phyloP scores from a whole-genome alignment of 2,797 vertebrate species.

The Manis javanica region DNA sequence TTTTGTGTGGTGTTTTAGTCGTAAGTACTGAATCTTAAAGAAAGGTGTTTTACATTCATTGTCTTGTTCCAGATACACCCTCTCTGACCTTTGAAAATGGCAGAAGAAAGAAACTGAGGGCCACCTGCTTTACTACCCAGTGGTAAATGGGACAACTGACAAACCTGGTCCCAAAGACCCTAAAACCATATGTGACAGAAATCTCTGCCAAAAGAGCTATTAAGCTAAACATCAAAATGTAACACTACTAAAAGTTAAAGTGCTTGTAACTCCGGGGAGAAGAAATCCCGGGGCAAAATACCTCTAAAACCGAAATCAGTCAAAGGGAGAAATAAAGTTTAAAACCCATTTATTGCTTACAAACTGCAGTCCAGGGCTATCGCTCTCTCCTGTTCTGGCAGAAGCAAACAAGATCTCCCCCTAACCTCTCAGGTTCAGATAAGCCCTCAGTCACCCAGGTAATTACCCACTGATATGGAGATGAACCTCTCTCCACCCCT shows the following conservation, averaged over 20 bases:
- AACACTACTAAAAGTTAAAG: neutral
- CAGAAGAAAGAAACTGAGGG: neutral
- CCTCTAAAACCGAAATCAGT: too few relatives aligned
- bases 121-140: conserved; percentile 4
- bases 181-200: neutral
- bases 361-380: too few relatives aligned
- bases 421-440: too few relatives aligned
- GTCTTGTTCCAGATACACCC: conserved; percentile 17
- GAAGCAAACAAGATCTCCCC: too few relatives aligned
- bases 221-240: neutral
- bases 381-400: too few relatives aligned
- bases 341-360: too few relatives aligned
- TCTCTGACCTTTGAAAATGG: conserved; percentile 61
- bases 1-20: conserved; percentile 42
- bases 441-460: too few relatives aligned
- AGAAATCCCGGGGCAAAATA: too few relatives aligned
- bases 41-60: conserved; percentile 4
- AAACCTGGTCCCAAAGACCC: neutral
- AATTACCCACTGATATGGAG: too few relatives aligned
- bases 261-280: too few relatives aligned
- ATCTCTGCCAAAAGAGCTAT: neutral
- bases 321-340: too few relatives aligned
- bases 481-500: too few relatives aligned
- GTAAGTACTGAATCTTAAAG: neutral
- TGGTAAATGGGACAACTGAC: neutral